Conservation (phyloP, 2,888 invertebrate genomes). For the Oithona nana region DNA sequence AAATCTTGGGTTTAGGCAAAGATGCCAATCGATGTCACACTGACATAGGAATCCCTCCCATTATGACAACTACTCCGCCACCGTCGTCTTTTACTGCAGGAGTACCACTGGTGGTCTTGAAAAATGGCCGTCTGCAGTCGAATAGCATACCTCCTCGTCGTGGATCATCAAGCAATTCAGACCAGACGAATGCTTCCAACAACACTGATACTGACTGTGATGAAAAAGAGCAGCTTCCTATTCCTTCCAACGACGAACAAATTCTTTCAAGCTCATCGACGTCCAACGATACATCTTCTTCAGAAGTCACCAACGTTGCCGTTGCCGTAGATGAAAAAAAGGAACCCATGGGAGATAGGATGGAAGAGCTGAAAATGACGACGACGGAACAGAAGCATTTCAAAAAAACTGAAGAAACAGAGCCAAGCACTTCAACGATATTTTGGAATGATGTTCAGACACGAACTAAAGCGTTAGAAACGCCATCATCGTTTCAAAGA, state of each 20-base stretch:
- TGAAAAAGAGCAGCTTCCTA: too few species aligned
- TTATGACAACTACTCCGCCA: background rate
- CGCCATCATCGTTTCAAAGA: background rate
- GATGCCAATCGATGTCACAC: background rate
- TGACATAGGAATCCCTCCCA: background rate
- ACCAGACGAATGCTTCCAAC: too few species aligned
- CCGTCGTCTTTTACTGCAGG: background rate
- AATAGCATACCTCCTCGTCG: too few species aligned
- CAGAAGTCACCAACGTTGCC: too few species aligned
- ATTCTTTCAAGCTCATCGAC: background rate
- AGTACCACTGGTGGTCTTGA: background rate
- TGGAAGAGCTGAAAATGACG: too few species aligned
- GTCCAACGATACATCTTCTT: background rate
- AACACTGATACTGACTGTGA: too few species aligned
- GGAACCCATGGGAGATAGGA: too few species aligned
- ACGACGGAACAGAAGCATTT: background rate
- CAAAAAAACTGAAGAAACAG: background rate
- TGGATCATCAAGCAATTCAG: too few species aligned
- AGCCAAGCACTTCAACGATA: background rate
- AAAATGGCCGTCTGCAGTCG: background rate
- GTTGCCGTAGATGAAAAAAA: too few species aligned
- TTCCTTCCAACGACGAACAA: background rate
- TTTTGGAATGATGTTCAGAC: background rate
- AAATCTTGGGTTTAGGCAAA: constrained; percentile 35
- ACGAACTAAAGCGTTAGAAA: background rate